Base-by-base conservation (phyloP, 2,797 vertebrate genomes). In the Poecilia picta region DNA sequence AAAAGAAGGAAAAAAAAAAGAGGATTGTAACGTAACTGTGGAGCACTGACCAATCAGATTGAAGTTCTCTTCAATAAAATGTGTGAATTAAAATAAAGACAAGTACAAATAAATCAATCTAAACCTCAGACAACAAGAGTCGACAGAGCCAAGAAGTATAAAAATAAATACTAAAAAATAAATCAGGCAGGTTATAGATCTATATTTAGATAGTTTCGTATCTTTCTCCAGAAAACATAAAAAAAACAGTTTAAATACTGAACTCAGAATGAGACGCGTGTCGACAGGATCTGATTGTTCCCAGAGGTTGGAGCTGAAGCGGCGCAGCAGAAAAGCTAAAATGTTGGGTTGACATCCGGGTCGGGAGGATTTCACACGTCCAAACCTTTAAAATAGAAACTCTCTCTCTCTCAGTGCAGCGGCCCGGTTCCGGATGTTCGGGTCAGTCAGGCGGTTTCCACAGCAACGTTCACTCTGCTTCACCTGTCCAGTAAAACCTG, bases 351-450 rank as follows among this genome's bases (percentile, higher is more conserved):
- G 85, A 74, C 57, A 59, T 83, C 79, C 83, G 91, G 93, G 88
- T 90, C 82, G 85, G 83, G 91, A 92, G 82, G 87, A 90, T 89
- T 94, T 91, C 94, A 91, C 93, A 92, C 88, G 91, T 92, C 88
- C 89, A 92, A 91, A 90, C 57, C 80, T 93, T 95, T 96, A 96
- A 96, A 96, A 96, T 96, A 95, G 90, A 95, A 82, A 82, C 81
- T 91, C 86, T 73, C 78, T 73, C 77, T 80, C 86, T 74, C 66
- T 15, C 66, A 43, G 66, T 70, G 66, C 66, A 13, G 66, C 23
- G 8, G 39, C 66, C 39, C 10, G 66, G 1, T 13, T 2, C 20
- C 36, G 25, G 66, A 68, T 1, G 11, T 68, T 68, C 85, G 55
- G 71, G 83, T 88, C 82, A 75, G n/a, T 39, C 76, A 81, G 82